phyloP scores from a whole-genome alignment of 2,888 invertebrate genomes.

The Mimachlamys varia region DNA sequence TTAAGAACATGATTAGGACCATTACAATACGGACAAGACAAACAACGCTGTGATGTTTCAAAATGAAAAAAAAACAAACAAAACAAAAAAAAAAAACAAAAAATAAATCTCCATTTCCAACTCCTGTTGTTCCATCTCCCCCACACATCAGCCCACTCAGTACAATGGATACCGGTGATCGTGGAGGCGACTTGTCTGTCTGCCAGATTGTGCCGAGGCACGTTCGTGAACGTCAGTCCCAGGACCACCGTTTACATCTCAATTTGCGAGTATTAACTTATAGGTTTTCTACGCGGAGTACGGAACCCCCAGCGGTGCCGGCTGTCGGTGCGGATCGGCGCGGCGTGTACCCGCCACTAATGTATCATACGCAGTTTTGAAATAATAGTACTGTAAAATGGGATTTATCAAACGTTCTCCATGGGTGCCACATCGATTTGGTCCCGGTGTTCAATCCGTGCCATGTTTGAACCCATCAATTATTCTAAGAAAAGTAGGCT shows the following conservation, averaged over 20 bases:
- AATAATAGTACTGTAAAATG: background rate
- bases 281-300: constrained; percentile 3
- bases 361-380: background rate
- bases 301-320: background rate
- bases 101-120: background rate
- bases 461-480: background rate
- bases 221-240: background rate
- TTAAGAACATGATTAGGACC: no score
- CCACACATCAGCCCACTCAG: background rate
- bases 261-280: background rate
- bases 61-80: no score
- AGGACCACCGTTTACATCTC: background rate
- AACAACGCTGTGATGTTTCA: no score
- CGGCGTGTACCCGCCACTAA: background rate
- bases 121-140: background rate
- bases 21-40: no score
- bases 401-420: background rate
- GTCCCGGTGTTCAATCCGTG: background rate
- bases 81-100: no score
- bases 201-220: background rate
- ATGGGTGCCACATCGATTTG: background rate
- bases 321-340: constrained; percentile 11
- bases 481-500: background rate
- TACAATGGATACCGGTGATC: background rate
- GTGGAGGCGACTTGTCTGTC: background rate